Base-by-base conservation (phyloP, 2,888 invertebrate genomes). In the Drosophila villosipedis region DNA sequence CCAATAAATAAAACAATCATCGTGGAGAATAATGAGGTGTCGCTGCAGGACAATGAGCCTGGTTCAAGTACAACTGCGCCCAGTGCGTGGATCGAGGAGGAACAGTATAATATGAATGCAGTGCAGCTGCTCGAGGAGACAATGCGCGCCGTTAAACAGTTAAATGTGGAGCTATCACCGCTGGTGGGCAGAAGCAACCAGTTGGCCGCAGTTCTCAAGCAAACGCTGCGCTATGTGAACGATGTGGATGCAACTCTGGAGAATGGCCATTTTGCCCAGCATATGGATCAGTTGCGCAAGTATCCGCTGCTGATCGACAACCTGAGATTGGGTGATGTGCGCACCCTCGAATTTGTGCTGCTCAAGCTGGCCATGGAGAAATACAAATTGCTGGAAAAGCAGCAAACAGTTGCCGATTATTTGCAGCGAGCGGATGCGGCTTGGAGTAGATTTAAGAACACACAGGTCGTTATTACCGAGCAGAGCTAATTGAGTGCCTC, bases 331-430 rank as follows among this genome's bases (percentile, higher is more conserved):
- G 88, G 80, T 3, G 83, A 78, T 0, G 65, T 72, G 9, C 83
- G 83, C 5, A 80, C 78, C 5, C 53, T 91, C 35, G 92, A 91
- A 39, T 89, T 76, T 68, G 78, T 78, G 14, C 65, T 91, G 16
- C 76, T 91, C 25, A 90, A 89, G 60, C 58, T 91, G 61, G 67
- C 76, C 1, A 52, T 91, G 50, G 87, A 84, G 39, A 91, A 90
- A 55, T 73, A 83, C 50, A 67, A 72, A 37, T 47, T 91, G 37
- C 39, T 73, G 22, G 58, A 60, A n/a, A 68, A 82, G 55, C 82
- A 84, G n/a, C 68, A 71, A n/a, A 73, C 84, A 62, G 68, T 90
- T 1, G 33, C 39, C 1, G 63, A 71, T 10, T 84, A 82, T n/a
- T 69, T 91, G 30, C 68, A 78, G 50, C 78, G 57, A 39, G 77